Base-by-base conservation (phyloP, 2,888 invertebrate species). In the Orthosia gracilis region DNA sequence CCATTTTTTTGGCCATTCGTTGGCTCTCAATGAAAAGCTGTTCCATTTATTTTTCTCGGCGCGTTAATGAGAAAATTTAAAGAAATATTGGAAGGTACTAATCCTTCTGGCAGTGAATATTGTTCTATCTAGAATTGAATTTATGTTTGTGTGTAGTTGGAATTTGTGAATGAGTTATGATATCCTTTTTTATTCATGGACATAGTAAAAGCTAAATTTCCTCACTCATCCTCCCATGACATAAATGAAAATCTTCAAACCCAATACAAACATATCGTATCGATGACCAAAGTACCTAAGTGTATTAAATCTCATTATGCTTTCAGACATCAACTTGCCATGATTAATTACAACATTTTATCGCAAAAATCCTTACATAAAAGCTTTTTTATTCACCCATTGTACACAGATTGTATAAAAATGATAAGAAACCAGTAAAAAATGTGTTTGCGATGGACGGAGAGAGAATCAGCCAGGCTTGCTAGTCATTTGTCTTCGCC, bases 1-100 rank as follows among this genome's bases (percentile, higher is more conserved):
- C 92, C 94, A 94, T 95, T 96, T 96, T 93, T 96, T 96, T 94
- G 91, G 92, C 93, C 92, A 94, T 95, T 96, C 93, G 93, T 92
- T 94, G 84, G 91, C 92, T 88, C 91, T 94, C 94, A 93, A 93
- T 95, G 95, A 95, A 94, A 96, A 96, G 95, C 96, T 96, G 96
- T 95, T 96, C 93, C 94, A 96, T 96, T 95, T 94, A 95, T 95
- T 95, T 94, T 92, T 89, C 87, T 88, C 86, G 87, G 84, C 80
- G 85, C 87, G 91, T 90, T 95, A 95, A 96, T 95, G 94, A 95
- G 93, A 90, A 92, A 92, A 90, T 85, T 92, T 87, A 75, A 83
- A 85, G 87, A 81, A 89, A 86, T 89, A 86, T 86, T 89, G 69
- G 70, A 47, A 26, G 69, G 65, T 82, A 73, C 7, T n/a, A 9